Percentiles rank a stretch among this genome's conserved stretches.
Evolutionary conservation across 2,888 invertebrate species (phyloP).

Genomic region (Synanthedon myopaeformis): DNA sequence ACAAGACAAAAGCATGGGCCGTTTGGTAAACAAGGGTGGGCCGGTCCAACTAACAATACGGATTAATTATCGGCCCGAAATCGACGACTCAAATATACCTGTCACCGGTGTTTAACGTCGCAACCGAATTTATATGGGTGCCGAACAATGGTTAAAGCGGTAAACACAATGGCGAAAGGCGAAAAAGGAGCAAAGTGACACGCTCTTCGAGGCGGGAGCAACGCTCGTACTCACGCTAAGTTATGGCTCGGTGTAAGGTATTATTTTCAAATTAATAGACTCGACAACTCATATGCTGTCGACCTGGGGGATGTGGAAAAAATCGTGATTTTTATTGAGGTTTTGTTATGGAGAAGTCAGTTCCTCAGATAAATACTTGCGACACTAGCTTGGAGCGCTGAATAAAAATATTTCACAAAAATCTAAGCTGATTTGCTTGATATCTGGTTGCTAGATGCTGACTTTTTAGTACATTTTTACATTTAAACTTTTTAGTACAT

Average conservation of each 20-base stretch:
- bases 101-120: conserved; percentile 59
- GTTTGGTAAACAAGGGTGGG: conserved; percentile 52
- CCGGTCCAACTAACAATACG: conserved; percentile 61
- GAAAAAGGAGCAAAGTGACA: conserved; percentile 35
- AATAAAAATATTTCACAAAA: no score
- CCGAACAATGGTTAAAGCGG: conserved; percentile 67
- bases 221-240: conserved; percentile 3
- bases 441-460: no score
- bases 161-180: conserved; percentile 60
- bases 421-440: no score
- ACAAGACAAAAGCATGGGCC: conserved; percentile 25
- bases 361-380: no score
- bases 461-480: no score
- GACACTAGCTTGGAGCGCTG: no score
- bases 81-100: conserved; percentile 69
- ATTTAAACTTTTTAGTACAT: no score
- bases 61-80: conserved; percentile 67
- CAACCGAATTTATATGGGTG: conserved; percentile 62
- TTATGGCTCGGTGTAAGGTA: conserved; percentile 9
- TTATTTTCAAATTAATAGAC: background rate
- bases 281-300: background rate
- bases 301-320: background rate
- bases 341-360: no score
- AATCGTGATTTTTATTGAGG: no score
- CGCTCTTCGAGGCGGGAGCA: conserved; percentile 5